These are phyloP conservation scores for Copsychus sechellarum DNA, from an alignment of 2,113 vertebrate species.

Conservation along the genomic window DNA sequence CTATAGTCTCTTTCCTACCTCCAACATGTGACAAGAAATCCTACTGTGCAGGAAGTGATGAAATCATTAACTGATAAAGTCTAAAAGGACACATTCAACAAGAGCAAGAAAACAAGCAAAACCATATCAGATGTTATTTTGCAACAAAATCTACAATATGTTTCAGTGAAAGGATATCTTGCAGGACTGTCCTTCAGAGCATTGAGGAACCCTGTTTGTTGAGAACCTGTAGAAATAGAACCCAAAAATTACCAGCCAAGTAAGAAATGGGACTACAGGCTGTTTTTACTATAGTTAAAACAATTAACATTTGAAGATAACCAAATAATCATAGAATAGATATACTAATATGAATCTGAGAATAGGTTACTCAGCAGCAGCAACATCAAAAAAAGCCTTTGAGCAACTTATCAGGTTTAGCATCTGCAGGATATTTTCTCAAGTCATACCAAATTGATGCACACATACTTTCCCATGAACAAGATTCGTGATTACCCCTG, in stretches of 20 bases:
- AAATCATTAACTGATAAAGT: background rate
- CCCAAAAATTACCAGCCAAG: slow-evolving; percentile 21
- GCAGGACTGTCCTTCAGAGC: slow-evolving; percentile 95
- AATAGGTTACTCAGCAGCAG: background rate
- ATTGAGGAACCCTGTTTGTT: slow-evolving; percentile 86
- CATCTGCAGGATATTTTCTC: slow-evolving; percentile 42
- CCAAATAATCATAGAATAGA: background rate
- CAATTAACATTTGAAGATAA: background rate
- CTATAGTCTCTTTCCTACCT: background rate
- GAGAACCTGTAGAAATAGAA: slow-evolving; percentile 83
- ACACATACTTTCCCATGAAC: slow-evolving; percentile 20
- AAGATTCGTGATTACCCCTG: slow-evolving; percentile 18
- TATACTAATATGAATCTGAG: background rate
- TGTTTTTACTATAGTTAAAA: background rate
- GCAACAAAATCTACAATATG: background rate
- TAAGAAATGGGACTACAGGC: background rate
- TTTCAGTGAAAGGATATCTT: slow-evolving; percentile 92
- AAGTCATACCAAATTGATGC: slow-evolving; percentile 50
- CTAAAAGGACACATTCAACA: background rate
- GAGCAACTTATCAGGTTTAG: background rate
- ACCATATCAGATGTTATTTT: background rate
- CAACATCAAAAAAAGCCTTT: background rate
- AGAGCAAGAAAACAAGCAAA: background rate
- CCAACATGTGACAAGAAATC: background rate
- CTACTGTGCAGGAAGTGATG: background rate